phyloP scores from a whole-genome alignment of 2,113 vertebrate species.

The Phodopus roborovskii region DNA sequence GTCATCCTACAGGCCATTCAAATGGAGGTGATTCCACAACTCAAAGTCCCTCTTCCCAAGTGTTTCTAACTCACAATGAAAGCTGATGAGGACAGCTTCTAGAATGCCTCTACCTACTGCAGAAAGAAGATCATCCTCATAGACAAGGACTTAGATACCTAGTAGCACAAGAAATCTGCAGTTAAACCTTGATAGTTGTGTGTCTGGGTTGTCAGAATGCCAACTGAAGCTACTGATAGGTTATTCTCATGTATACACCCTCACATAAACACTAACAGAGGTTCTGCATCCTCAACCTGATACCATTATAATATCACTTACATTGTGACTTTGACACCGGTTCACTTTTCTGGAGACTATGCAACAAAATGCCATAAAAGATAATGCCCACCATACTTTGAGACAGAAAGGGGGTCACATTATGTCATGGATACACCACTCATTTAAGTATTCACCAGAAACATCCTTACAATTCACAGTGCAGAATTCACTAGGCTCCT shows the following conservation, averaged over 20 bases:
- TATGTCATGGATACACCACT: neutral
- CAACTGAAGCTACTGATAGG: neutral
- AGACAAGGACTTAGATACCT: neutral
- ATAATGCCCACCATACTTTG: neutral
- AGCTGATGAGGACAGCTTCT: too few species aligned
- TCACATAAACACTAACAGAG: neutral
- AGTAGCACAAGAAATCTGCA: neutral
- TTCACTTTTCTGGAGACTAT: neutral
- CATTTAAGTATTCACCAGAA: neutral
- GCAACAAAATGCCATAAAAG: neutral
- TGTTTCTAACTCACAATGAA: too few species aligned
- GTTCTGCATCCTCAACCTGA: neutral
- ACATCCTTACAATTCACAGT: neutral
- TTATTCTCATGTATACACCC: neutral
- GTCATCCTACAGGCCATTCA: too few species aligned
- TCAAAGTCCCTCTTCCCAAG: too few species aligned
- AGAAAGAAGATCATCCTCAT: neutral
- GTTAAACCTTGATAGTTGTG: neutral
- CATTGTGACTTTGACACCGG: neutral
- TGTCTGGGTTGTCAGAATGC: neutral
- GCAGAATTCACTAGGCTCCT: neutral
- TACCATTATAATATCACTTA: neutral
- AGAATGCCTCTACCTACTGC: neutral
- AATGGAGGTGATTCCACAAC: too few species aligned
- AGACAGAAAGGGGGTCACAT: neutral